Evolutionary conservation across 2,888 invertebrate genomes (phyloP).

Genomic region (Trichopoda pennipes): DNA sequence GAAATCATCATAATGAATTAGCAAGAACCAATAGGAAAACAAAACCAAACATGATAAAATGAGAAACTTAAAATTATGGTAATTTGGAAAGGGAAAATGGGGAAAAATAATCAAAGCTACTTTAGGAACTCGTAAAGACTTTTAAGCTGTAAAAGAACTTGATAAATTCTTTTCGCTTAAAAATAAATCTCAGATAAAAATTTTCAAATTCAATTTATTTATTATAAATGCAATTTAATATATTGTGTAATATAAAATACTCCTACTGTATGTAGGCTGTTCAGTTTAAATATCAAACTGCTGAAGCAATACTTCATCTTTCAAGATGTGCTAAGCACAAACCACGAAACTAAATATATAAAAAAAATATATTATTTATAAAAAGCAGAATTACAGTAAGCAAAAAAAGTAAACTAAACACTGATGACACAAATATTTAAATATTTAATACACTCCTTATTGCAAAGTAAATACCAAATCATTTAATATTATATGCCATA

Average conservation of each 20-base stretch:
- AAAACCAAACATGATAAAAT: too few species aligned
- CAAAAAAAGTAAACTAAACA: background rate
- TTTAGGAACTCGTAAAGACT: too few species aligned
- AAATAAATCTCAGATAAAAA: too few species aligned
- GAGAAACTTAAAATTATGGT: too few species aligned
- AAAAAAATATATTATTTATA: background rate
- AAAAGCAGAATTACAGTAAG: background rate
- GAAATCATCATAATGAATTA: too few species aligned
- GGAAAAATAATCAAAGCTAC: too few species aligned
- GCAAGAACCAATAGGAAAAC: too few species aligned
- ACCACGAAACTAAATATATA: conserved; percentile 4
- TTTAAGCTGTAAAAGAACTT: too few species aligned
- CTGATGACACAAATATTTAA: conserved; percentile 41
- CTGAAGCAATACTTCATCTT: background rate
- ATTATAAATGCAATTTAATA: background rate
- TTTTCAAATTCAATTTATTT: background rate
- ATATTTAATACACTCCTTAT: conserved; percentile 54
- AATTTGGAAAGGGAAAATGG: too few species aligned
- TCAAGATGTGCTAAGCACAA: background rate
- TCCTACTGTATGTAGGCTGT: conserved; percentile 4
- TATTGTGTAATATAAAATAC: background rate
- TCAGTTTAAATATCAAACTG: conserved; percentile 25
- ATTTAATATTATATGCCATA: conserved; percentile 2
- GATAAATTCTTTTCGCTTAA: too few species aligned
- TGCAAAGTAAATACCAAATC: conserved; percentile 33